Base-by-base conservation (phyloP, 1,140 invertebrate genomes). In the Orius insidiosus region DNA sequence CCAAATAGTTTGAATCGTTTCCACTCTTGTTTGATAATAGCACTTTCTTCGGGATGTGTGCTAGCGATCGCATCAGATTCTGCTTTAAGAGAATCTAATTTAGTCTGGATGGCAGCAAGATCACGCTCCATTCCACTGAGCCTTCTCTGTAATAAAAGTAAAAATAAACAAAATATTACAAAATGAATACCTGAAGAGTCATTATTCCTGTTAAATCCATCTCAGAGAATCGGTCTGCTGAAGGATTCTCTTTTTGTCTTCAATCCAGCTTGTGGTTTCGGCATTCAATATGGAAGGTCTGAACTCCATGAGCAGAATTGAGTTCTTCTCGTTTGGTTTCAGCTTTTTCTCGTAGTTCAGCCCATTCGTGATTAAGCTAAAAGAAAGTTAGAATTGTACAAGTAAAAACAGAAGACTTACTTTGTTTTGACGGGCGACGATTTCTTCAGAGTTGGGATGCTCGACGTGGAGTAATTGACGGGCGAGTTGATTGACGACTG, bases 241-340 rank as follows among this genome's bases (percentile, higher is more conserved):
- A 8, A 99, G 71, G 53, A 98, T 87, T 55, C 94, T 75, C 55
- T 94, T 94, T 71, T 99, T 99, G 60, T 99, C 96, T 68, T 97
- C 90, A 61, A 99, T 99, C 96, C 96, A 99, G 1, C 89, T 82
- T 18, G 95, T 85, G 1, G 94, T 98, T 67, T 99, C 93, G 80
- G 60, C 93, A 97, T 64, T 99, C 96, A 66, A 98, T 98, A 59
- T 98, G 90, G 86, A 97, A 99, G 30, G 93, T 98, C 67, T 98
- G 95, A 10, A 98, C 83, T 14, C 92, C 90, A 68, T 98, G 93
- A 8, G 93, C 89, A 0, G 88, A 84, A 56, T 93, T 90, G 31
- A 99, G 72, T 53, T 92, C 86, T 49, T 93, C 90, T 55, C 88
- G 78, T 68, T 97, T 97, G 11, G 75, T 74, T 63, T 97, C 92